Base-by-base conservation (phyloP, 2,797 vertebrate genomes). In the Sebastes alutus region DNA sequence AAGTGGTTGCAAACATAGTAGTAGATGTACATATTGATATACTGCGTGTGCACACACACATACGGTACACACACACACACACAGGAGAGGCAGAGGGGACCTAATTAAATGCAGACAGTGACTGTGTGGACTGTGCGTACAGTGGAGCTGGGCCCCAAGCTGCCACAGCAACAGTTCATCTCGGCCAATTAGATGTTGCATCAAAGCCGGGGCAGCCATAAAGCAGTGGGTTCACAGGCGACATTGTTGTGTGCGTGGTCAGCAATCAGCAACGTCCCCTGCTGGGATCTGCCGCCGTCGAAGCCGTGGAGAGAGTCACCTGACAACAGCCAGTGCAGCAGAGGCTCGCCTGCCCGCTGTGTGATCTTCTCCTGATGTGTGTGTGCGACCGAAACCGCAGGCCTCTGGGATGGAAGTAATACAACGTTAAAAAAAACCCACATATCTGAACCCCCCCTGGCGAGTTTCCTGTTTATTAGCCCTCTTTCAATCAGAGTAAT, bases 171-270 rank as follows among this genome's bases (percentile, higher is more conserved):
- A 93, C 93, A 94, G 94, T 95, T 94, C 93, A 94, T 95, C 91
- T 95, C 65, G 80, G 92, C 94, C 95, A 95, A 94, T 95, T 95
- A 95, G 87, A 93, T 94, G 89, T 80, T 22, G 84, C 94, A 94
- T 95, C 94, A 96, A 94, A 95, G 93, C 83, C 30, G 10, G 85
- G 80, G 88, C 82, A 76, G 79, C 83, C 89, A 84, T 88, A 91
- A 94, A 94, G 92, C 90, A 72, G 82, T 87, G 89, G 92, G 89
- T 92, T 95, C 94, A 93, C 90, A 94, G 91, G 85, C 88, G 54
- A 87, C 87, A 93, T 93, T 93, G 91, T 93, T 92, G 93, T 94
- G 91, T 94, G 90, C 85, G 92, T 93, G 93, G 93, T 94, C 93
- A 94, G 92, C 94, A 95, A 95, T 94, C 94, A 95, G 93, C 83